Conservation (phyloP, 2,888 invertebrate species). For the Morpho helenor region DNA sequence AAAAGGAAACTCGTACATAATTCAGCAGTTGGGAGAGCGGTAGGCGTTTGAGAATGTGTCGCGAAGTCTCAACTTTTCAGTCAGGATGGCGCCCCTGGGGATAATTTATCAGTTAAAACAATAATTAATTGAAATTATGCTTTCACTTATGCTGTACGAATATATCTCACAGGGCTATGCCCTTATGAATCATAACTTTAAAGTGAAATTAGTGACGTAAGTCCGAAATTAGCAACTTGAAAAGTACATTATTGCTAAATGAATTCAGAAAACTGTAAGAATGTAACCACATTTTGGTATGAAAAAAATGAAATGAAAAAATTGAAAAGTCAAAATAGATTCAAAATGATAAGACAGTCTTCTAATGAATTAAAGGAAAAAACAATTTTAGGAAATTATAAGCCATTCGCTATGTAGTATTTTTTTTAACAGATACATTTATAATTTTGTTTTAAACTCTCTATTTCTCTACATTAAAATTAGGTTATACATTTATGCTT, state of each 20-base stretch:
- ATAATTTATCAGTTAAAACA: constrained; percentile 61
- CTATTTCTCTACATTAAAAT: too few species aligned
- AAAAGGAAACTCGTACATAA: constrained; percentile 50
- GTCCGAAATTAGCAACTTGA: background rate
- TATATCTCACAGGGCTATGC: constrained; percentile 3
- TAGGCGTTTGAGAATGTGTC: constrained; percentile 49
- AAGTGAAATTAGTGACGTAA: background rate
- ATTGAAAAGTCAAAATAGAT: too few species aligned
- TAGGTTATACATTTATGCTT: too few species aligned
- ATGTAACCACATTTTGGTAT: too few species aligned
- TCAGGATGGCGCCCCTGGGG: constrained; percentile 50
- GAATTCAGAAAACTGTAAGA: too few species aligned
- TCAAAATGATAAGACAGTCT: too few species aligned
- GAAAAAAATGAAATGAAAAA: too few species aligned
- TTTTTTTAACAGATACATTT: too few species aligned
- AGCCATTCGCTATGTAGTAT: too few species aligned
- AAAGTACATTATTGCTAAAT: background rate
- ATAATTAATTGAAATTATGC: constrained; percentile 69
- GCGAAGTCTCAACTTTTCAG: constrained; percentile 62
- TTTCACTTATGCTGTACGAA: constrained; percentile 46
- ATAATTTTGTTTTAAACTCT: too few species aligned
- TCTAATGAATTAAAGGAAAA: too few species aligned
- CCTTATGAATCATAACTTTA: background rate
- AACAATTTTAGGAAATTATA: too few species aligned
- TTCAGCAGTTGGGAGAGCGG: constrained; percentile 52